Conservation (phyloP, 1,140 invertebrate species). For the Samia ricini region DNA sequence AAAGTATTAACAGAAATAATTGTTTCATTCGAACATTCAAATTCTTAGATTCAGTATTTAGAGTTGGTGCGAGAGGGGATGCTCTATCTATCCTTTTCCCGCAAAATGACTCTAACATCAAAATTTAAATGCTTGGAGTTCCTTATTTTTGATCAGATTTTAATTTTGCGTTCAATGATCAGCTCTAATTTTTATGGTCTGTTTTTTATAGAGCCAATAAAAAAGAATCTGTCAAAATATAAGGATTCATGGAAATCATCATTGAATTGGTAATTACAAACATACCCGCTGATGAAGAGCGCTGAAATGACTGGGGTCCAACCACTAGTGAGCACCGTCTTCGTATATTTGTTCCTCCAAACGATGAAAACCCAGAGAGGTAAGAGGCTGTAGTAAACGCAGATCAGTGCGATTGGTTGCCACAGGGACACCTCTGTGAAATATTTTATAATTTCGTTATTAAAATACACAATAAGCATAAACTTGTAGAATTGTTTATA, state of each 20-base stretch:
- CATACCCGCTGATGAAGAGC: slow-evolving; percentile 91
- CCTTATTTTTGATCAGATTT: too few relatives aligned
- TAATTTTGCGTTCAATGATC: too few relatives aligned
- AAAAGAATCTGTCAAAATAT: background rate
- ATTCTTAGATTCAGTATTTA: too few relatives aligned
- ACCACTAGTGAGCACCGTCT: slow-evolving; percentile 86
- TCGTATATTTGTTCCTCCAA: slow-evolving; percentile 87
- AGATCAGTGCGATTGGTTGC: slow-evolving; percentile 82
- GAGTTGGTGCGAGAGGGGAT: too few relatives aligned
- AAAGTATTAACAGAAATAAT: too few relatives aligned
- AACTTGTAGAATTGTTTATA: too few relatives aligned
- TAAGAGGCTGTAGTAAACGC: slow-evolving; percentile 83
- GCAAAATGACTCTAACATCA: too few relatives aligned
- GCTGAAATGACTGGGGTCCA: slow-evolving; percentile 93
- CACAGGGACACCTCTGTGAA: slow-evolving; percentile 80
- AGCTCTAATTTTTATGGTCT: background rate
- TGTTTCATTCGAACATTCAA: too few relatives aligned
- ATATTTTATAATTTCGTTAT: slow-evolving; percentile 2
- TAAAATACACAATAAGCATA: too few relatives aligned
- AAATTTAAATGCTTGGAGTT: too few relatives aligned
- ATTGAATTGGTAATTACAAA: slow-evolving; percentile 8
- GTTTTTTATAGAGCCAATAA: background rate
- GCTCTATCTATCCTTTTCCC: too few relatives aligned
- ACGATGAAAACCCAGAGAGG: slow-evolving; percentile 90
- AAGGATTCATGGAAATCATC: background rate